Evolutionary conservation across 2,888 invertebrate species (phyloP), one percentile per base, ranked within the genome.

Genomic region (Microctonus brassicae): DNA sequence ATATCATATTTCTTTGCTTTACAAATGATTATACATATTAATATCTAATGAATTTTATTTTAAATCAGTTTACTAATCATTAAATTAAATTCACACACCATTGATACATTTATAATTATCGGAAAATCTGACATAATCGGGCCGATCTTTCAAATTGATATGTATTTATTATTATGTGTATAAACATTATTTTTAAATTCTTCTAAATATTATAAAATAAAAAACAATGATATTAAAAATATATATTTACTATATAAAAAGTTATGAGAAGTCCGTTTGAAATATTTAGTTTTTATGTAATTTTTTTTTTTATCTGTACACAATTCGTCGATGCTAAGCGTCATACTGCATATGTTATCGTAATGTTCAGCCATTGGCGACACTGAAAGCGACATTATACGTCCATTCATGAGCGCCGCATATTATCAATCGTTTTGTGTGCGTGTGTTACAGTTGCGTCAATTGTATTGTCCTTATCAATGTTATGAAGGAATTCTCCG

Each of bases 321-420:
- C 17, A n/a, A 34, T 69, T n/a, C n/a, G 42, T 69, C 63, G 55
- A 47, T 29, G 69, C 20, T 7, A n/a, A 68, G 52, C 33, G 62
- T 39, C 24, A 36, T 20, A 10, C 9, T 36, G 55, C 39, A 47
- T 26, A 47, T 47, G 63, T 69, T 69, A 69, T 69, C 55, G 29
- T 33, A 68, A 33, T 52, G 34, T 22, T 68, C 60, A 53, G 61
- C 61, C 61, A 60, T 53, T 58, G 53, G 53, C 33, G 57, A 61
- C 53, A 61, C 22, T 68, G 58, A 58, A 68, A 68, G 58, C 24
- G 29, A 62, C 61, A 26, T 52, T 52, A 33, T 55, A 26, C 34
- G 60, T 62, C 39, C 61, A 62, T 69, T 69, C 69, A 69, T 62
- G 69, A 69, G 52, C 24, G 42, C 42, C 20, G n/a, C n/a, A n/a